Percentiles rank a stretch among this genome's conserved stretches.
Evolutionary conservation across 2,888 invertebrate species (phyloP).

Genomic region (Mesodorylaimus sp.): DNA sequence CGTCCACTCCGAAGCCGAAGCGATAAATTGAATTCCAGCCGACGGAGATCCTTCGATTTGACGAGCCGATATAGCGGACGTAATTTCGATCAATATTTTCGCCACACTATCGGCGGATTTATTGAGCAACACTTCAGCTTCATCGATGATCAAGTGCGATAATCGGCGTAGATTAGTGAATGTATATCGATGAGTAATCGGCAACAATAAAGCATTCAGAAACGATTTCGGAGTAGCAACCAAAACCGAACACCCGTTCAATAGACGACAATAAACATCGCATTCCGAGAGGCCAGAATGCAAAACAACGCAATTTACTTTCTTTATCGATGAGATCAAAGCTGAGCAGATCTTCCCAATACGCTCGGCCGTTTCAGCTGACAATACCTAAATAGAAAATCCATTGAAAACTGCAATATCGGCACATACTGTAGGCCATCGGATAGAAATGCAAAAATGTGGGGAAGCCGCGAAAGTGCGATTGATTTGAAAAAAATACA

Average conservation of each 20-base stretch:
- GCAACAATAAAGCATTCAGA: background rate
- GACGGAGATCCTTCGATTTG: background rate
- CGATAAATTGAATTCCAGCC: background rate
- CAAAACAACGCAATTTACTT: background rate
- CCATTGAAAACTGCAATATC: background rate
- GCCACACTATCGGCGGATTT: background rate
- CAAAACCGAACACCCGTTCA: background rate
- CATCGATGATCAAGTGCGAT: background rate
- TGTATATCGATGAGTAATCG: too few relatives aligned
- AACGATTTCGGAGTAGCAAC: background rate
- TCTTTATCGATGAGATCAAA: background rate
- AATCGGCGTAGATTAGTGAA: background rate
- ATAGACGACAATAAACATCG: background rate
- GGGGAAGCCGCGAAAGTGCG: too few relatives aligned
- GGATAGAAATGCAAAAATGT: too few relatives aligned
- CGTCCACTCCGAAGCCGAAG: background rate
- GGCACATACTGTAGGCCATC: background rate
- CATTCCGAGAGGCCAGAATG: background rate
- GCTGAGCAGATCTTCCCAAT: background rate
- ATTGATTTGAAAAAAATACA: too few relatives aligned
- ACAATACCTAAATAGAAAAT: background rate
- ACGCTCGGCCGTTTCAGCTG: background rate
- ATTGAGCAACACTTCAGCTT: background rate
- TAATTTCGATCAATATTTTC: background rate
- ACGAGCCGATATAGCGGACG: background rate